phyloP scores from a whole-genome alignment of 2,113 vertebrate genomes.

The Mirounga angustirostris region DNA sequence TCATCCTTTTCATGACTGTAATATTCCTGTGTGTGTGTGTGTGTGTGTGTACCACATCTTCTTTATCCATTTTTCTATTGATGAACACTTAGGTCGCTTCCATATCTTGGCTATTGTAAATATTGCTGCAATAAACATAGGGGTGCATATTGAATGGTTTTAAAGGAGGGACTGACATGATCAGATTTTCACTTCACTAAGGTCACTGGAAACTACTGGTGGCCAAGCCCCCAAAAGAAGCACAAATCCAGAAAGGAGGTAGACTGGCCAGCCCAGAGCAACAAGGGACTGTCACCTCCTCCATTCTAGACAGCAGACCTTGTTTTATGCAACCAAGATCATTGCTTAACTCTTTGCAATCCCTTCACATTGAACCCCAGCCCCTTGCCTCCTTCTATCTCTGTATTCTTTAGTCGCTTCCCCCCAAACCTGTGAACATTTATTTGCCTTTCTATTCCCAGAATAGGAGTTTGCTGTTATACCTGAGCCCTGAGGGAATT shows the following conservation, averaged over 20 bases:
- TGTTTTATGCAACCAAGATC: not conserved
- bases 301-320: not conserved
- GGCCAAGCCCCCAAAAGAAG: not conserved
- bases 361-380: not conserved
- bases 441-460: not conserved
- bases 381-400: not conserved
- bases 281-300: not conserved
- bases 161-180: not conserved
- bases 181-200: not conserved
- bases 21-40: not conserved
- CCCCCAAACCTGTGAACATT: not conserved
- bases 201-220: not conserved
- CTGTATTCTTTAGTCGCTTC: not conserved
- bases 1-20: not conserved
- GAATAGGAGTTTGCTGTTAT: not conserved
- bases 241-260: not conserved
- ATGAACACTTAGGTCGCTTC: not conserved
- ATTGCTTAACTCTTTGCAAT: not conserved
- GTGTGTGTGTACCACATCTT: not conserved
- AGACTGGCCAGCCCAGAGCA: not conserved
- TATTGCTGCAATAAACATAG: not conserved
- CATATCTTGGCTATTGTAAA: not conserved
- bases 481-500: not conserved
- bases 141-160: not conserved
- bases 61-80: not conserved